phyloP scores from a whole-genome alignment of 1,140 invertebrate genomes.

The Phymastichus coffea region DNA sequence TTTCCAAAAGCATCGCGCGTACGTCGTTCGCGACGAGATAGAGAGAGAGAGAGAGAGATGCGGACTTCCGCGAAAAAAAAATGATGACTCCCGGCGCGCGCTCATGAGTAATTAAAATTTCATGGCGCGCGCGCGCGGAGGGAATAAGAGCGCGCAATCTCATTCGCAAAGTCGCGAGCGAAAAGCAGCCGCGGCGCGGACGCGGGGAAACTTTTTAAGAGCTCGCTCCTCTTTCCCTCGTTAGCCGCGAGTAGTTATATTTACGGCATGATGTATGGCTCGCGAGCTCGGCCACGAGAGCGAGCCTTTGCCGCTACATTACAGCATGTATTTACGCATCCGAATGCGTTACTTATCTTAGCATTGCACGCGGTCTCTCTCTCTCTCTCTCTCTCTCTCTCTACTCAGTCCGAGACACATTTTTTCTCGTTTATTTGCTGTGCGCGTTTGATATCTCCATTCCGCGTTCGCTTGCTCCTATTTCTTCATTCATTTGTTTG shows the following conservation, averaged over 20 bases:
- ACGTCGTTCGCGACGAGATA: too few species aligned
- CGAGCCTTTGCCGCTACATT: not conserved
- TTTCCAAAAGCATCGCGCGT: too few species aligned
- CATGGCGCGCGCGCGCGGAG: not conserved
- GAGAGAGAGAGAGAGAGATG: too few species aligned
- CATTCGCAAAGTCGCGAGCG: not conserved
- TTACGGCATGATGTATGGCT: conserved; percentile 26
- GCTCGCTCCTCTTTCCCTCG: conserved; percentile 21
- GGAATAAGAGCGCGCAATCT: too few species aligned
- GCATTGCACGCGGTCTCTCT: not conserved
- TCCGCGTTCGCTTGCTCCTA: too few species aligned
- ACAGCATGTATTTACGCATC: not conserved
- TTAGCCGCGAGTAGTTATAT: conserved; percentile 26
- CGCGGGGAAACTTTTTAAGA: conserved; percentile 16
- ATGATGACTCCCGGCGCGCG: too few species aligned
- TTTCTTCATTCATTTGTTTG: too few species aligned
- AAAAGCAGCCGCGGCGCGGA: not conserved
- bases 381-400: not conserved
- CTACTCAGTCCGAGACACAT: too few species aligned
- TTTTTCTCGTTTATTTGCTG: too few species aligned
- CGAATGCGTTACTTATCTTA: not conserved
- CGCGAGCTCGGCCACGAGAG: not conserved
- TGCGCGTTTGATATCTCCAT: too few species aligned
- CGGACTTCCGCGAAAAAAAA: too few species aligned
- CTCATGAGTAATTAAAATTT: conserved; percentile 10